Evolutionary conservation across 53 echinoderm and acorn worm genomes (phyloP).

Genomic region (Luidia sarsii): DNA sequence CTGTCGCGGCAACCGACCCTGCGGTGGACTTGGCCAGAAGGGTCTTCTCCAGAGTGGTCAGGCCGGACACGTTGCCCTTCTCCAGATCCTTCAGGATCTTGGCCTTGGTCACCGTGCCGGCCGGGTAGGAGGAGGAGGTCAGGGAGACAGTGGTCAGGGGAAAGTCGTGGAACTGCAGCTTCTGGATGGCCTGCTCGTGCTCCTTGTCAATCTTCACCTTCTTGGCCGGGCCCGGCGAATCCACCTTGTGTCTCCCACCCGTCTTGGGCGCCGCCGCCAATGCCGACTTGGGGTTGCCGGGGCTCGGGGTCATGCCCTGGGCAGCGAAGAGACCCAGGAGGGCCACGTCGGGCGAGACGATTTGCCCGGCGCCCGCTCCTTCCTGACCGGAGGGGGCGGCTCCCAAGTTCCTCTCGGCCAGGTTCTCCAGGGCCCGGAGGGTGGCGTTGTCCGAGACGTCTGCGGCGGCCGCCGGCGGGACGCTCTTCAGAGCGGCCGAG

Average conservation of each 20-base stretch:
- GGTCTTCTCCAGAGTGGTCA: constrained; percentile 50
- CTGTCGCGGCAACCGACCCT: not conserved
- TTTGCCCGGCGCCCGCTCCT: constrained; percentile 22
- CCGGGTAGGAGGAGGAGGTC: constrained; percentile 45
- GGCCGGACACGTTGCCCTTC: constrained; percentile 57
- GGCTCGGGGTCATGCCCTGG: constrained; percentile 37
- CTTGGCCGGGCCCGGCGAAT: constrained; percentile 30
- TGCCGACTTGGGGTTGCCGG: not conserved
- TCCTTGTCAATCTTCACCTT: constrained; percentile 65
- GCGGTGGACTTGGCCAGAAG: constrained; percentile 29
- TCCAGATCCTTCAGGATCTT: constrained; percentile 94
- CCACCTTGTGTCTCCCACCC: not conserved
- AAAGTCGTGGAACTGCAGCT: constrained; percentile 98
- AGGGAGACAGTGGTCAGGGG: constrained; percentile 93
- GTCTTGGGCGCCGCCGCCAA: not conserved
- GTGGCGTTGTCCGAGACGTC: constrained; percentile 27
- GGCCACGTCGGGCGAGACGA: constrained; percentile 69
- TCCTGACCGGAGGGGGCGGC: not conserved
- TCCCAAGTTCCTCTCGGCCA: constrained; percentile 21
- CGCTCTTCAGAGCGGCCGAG: constrained; percentile 45
- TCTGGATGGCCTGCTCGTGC: constrained; percentile 95
- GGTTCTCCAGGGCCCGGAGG: constrained; percentile 36
- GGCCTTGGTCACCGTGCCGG: constrained; percentile 74
- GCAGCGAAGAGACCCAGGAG: constrained; percentile 73
- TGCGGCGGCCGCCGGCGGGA: constrained; percentile 30